Conservation (phyloP, 2,113 vertebrate species). For the Pelvicachromis taeniatus region DNA sequence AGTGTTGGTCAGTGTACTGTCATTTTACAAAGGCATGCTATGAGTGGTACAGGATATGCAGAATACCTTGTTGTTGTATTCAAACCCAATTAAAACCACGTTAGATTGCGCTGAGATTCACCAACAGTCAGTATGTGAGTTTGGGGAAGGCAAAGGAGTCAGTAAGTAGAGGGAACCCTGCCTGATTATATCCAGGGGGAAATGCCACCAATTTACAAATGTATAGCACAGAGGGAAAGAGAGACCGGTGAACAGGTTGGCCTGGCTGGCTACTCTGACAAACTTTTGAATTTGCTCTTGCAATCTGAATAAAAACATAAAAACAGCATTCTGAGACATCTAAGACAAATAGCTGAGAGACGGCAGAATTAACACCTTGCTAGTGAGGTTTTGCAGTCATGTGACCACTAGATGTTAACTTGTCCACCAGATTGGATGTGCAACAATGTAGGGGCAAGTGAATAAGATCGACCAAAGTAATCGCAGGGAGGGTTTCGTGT, state of each 20-base stretch:
- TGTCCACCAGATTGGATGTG: not conserved
- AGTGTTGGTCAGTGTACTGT: not conserved
- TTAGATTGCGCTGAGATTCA: not conserved
- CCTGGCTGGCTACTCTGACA: not conserved
- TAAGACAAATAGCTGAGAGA: no score
- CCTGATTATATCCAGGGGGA: no score
- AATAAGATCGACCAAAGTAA: not conserved
- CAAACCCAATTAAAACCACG: accelerated
- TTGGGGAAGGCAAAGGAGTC: no score
- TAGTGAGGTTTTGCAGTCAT: not conserved
- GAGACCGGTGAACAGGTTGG: not conserved
- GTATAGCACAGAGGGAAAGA: not conserved
- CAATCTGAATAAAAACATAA: not conserved
- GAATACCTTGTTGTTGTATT: not conserved
- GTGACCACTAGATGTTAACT: not conserved
- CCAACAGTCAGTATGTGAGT: not conserved
- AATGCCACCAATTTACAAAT: not conserved
- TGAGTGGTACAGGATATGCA: not conserved
- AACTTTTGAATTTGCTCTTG: not conserved
- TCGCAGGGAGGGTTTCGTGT: not conserved
- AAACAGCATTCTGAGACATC: no score
- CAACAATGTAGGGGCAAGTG: not conserved
- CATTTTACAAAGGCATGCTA: not conserved
- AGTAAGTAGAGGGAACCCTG: not conserved
- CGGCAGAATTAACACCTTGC: no score